Base-by-base conservation (phyloP, 1,140 invertebrate species). In the Lasioglossum albipes region DNA sequence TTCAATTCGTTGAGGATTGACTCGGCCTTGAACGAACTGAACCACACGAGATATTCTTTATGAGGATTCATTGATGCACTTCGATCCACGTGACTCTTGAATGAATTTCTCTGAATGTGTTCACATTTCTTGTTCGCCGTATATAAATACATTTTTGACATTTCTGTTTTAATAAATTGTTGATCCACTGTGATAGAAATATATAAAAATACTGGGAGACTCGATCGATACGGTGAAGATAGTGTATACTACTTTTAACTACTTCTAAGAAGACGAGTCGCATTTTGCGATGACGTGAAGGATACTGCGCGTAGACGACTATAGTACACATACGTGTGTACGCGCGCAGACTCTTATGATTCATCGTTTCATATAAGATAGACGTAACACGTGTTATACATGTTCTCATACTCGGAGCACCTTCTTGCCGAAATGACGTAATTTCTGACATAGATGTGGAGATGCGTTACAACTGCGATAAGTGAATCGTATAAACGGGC, bases 311-410 rank as follows among this genome's bases (percentile, higher is more conserved):
- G 57, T n/a, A 9, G 6, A 59, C 20, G 7, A 1, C 2, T n/a
- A n/a, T n/a, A n/a, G n/a, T 49, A 49, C 57, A n/a, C 20, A n/a
- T 59, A 9, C 16, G 16, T 16, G 18, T 6, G 52, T 18, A 20
- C 5, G 16, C 6, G 18, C 16, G 5, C 4, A 20, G 3, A 54
- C 18, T 18, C 18, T 54, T n/a, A n/a, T 59, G 57, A 59, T n/a
- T 59, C 57, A 59, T 59, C 57, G 57, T n/a, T 59, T 59, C 57
- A 59, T 59, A 59, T 59, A 59, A 59, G 57, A 22, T 59, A n/a
- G 57, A 7, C 57, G 57, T 59, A n/a, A n/a, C 20, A 59, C 57
- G 20, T 9, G 7, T 59, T 59, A 59, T 49, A 49, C 57, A n/a
- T 0, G 57, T 59, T 59, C 20, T n/a, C 57, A n/a, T 20, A 20